Conservation (phyloP, 2,888 invertebrate species). For the Leptinotarsa juncta region DNA sequence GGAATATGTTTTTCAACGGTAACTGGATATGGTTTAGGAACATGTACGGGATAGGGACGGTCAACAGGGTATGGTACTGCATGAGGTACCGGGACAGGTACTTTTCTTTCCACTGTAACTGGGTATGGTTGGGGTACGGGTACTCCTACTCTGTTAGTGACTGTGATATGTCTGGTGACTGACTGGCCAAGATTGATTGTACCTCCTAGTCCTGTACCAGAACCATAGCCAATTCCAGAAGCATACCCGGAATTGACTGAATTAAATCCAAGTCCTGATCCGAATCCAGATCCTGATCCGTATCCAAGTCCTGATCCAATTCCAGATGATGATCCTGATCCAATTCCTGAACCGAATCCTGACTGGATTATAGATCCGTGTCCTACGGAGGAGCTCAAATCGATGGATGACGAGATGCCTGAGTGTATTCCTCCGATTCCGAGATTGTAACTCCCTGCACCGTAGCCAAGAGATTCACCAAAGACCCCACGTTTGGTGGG, state of each 20-base stretch:
- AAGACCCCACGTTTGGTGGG: slow-evolving; percentile 66
- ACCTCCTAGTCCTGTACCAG: slow-evolving; percentile 29
- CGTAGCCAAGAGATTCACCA: slow-evolving; percentile 61
- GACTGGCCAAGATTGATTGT: slow-evolving; percentile 55
- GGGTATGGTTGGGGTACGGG: slow-evolving; percentile 68
- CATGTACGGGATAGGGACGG: slow-evolving; percentile 64
- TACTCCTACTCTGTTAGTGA: slow-evolving; percentile 65
- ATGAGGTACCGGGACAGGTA: slow-evolving; percentile 66
- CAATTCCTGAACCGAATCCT: slow-evolving; percentile 17
- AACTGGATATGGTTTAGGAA: slow-evolving; percentile 68
- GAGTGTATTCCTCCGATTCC: slow-evolving; percentile 47
- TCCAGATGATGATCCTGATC: slow-evolving; percentile 34
- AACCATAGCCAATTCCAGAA: slow-evolving; percentile 25
- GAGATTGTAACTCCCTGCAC: slow-evolving; percentile 56
- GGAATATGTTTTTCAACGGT: slow-evolving; percentile 69
- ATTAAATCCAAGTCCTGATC: slow-evolving; percentile 19
- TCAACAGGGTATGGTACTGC: slow-evolving; percentile 67
- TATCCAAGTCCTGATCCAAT: slow-evolving; percentile 29
- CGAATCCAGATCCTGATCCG: slow-evolving; percentile 15
- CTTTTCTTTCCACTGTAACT: slow-evolving; percentile 67
- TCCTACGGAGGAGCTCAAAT: slow-evolving; percentile 21
- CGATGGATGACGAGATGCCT: slow-evolving; percentile 13
- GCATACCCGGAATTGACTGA: slow-evolving; percentile 14
- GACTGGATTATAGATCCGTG: slow-evolving; percentile 12
- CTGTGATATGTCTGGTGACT: slow-evolving; percentile 61